Evolutionary conservation across 2,113 vertebrate genomes (phyloP), one percentile per base, ranked within the genome.

Genomic region (Parotia lawesii): DNA sequence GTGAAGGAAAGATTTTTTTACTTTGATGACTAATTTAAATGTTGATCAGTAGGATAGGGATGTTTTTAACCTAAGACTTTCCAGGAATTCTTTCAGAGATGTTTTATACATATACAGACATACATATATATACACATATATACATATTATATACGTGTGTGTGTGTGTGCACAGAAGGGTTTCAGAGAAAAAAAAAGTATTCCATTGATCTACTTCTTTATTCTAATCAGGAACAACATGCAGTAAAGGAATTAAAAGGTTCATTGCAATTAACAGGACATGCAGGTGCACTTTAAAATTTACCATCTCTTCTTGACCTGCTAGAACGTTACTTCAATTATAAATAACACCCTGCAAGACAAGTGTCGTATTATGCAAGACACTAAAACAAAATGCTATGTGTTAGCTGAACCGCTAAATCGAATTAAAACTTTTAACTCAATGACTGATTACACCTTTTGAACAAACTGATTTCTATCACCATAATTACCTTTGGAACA

Each of bases 11-110:
- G 12, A 45, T 15, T 82, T 54, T 83, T 84, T 89, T 45, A 75
- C 31, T 94, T 95, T 87, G 58, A 95, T 90, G 67, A 73, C 67
- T 91, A 87, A 83, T 87, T 95, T 50, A 91, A 83, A 73, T 38
- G 33, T 48, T 87, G 28, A 82, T 87, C 44, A 74, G 73, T 38
- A 66, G 33, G 21, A 86, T 2, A 87, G 33, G 31, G 25, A 57
- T 53, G 31, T 60, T 94, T 89, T 87, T 69, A 62, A 70, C 29
- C 19, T 60, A 58, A 54, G 35, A 73, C 15, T 89, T 85, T 57
- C n/a, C 56, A 95, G 37, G 69, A 94, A 58, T 66, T 85, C 3
- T 66, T 70, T 89, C 11, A 94, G 14, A 67, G 29, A 58, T 42
- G 1, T 29, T 79, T 86, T 27, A 38, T 37, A 50, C 7, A 27